phyloP scores from a whole-genome alignment of 2,888 invertebrate genomes.

The Drosophila prolongata region DNA sequence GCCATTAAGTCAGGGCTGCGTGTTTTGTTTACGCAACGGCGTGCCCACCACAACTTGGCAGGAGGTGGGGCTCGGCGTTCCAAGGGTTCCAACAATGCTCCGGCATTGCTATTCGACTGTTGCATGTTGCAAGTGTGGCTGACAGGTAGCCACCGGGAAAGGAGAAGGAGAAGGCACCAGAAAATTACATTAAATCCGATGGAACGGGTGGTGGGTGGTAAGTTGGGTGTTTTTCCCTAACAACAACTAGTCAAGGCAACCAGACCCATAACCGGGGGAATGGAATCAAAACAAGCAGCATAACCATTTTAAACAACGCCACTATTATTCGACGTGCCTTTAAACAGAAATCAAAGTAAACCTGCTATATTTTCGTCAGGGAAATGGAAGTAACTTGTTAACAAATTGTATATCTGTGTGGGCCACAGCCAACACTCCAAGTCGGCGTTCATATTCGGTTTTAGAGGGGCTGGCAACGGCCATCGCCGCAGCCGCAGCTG shows the following conservation, averaged over 20 bases:
- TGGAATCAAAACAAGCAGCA: conserved; percentile 29
- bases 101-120: conserved; percentile 43
- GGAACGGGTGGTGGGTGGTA: conserved; percentile 23
- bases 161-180: conserved; percentile 6
- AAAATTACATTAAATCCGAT: conserved; percentile 60
- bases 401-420: conserved; percentile 50
- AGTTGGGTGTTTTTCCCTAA: conserved; percentile 52
- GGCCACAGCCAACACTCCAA: conserved; percentile 46
- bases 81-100: conserved; percentile 39
- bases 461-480: conserved; percentile 36
- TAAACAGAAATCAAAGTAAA: conserved; percentile 69
- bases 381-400: conserved; percentile 58
- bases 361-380: conserved; percentile 35
- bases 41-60: conserved; percentile 19
- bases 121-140: conserved; percentile 66
- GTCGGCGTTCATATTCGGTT: conserved; percentile 62
- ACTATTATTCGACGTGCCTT: conserved; percentile 34
- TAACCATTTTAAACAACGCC: conserved; percentile 18
- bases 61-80: conserved; percentile 3
- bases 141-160: conserved; percentile 58
- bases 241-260: conserved; percentile 61
- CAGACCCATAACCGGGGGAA: conserved; percentile 24
- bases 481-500: conserved; percentile 46
- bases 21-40: conserved; percentile 78
- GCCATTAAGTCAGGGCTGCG: conserved; percentile 77